Base-by-base conservation (phyloP, 2,113 vertebrate genomes). In the Lethenteron camtschaticum region DNA sequence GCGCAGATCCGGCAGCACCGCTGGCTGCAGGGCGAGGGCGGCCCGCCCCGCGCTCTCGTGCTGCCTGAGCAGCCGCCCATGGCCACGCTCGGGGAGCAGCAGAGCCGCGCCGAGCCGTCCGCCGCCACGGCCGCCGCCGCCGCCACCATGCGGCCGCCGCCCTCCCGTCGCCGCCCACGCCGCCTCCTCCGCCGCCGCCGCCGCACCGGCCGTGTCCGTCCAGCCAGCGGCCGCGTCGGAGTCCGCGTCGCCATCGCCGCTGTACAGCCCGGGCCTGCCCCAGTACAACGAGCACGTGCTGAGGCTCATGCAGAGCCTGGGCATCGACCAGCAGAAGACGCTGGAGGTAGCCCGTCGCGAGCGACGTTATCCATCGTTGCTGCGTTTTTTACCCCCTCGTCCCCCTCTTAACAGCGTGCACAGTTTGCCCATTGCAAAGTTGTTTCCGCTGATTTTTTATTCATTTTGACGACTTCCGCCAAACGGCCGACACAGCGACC, bases 1-100 rank as follows among this genome's bases (percentile, higher is more conserved):
- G 82, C 85, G 59, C 94, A 99, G 77, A 99, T 97, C 74, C 96
- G 91, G 79, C 89, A 99, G 75, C 94, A 99, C 79, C 92, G 91
- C 73, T 99, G 94, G 94, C 96, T 99, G 92, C 63, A 66, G 24
- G 24, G n/a, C 63, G n/a, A n/a, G 9, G 63, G 63, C 3, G 63
- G 63, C 63, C 41, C 41, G 41, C 41, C 41, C 41, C 41, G 41
- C 6, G 41, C 41, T 3, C 79, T 84, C 6, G 72, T 88, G 58
- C 84, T 90, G 70, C 92, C 92, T 1, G 81, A 87, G 0, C 90
- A 91, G 78, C 83, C 88, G 71, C 82, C 88, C 5, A 41, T 41
- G 41, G 41, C 41, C 41, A 41, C 41, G 41, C 41, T 41, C 41
- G 41, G 41, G 5, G 41, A 41, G 41, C 41, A 41, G 41, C 41